Conservation (phyloP, 1,140 invertebrate species). For the Thalassaphorura encarpata region DNA sequence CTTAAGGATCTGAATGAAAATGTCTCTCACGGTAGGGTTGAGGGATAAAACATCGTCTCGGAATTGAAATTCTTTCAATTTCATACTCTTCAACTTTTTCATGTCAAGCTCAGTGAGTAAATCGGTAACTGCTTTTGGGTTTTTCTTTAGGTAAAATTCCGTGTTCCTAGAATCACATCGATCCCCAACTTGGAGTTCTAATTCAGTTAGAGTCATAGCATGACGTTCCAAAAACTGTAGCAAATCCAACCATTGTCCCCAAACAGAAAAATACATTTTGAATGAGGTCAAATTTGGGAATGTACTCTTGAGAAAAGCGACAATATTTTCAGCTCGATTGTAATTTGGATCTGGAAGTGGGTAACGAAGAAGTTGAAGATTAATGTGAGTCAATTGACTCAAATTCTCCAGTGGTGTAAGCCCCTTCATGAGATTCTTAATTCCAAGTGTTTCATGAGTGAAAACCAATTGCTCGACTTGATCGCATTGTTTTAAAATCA, state of each 20-base stretch:
- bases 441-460: constrained; percentile 22
- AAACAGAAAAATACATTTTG: constrained; percentile 20
- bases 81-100: constrained; percentile 4
- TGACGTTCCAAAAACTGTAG: constrained; percentile 17
- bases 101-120: neutral
- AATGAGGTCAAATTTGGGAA: constrained; percentile 20
- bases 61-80: constrained; percentile 18
- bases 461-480: constrained; percentile 12
- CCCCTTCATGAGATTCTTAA: constrained; percentile 5
- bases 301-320: constrained; percentile 5
- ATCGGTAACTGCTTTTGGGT: neutral
- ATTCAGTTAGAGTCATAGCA: constrained; percentile 4
- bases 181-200: constrained; percentile 27
- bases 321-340: constrained; percentile 7
- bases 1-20: constrained; percentile 15
- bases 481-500: constrained; percentile 13
- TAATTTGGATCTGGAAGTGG: constrained; percentile 18
- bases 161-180: constrained; percentile 15
- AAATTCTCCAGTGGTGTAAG: constrained; percentile 2
- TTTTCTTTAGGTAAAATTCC: neutral
- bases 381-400: constrained; percentile 10
- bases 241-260: constrained; percentile 20
- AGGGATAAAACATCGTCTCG: constrained; percentile 25
- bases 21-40: constrained; percentile 6
- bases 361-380: constrained; percentile 22